Evolutionary conservation across 92 coral and sea anemone genomes (phyloP).

Genomic region (Scolanthus callimorphus): DNA sequence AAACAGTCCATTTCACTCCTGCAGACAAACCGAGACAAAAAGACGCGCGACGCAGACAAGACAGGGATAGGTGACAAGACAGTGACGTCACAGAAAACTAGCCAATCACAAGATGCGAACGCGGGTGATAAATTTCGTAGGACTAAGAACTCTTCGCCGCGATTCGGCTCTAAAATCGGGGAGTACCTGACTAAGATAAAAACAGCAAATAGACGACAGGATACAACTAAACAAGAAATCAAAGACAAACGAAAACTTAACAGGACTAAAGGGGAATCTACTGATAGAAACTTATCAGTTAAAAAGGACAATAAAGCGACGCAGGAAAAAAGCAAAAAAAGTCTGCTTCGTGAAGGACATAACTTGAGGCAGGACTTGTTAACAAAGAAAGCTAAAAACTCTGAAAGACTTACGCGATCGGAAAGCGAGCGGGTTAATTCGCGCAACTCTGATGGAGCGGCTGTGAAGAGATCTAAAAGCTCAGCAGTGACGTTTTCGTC

Average conservation of each 20-base stretch:
- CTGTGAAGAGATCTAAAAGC: conserved; percentile 34
- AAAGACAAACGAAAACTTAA: background rate
- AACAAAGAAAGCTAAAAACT: background rate
- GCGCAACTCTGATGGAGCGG: conserved; percentile 13
- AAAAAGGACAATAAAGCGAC: background rate
- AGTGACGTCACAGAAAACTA: conserved; percentile 11
- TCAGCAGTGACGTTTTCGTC: conserved; percentile 82
- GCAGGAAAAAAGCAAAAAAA: background rate
- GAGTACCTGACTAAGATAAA: conserved; percentile 43
- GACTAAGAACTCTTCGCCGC: conserved; percentile 28
- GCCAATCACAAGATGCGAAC: conserved; percentile 42
- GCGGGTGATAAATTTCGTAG: conserved; percentile 33
- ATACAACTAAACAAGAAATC: background rate
- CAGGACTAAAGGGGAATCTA: background rate
- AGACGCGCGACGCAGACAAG: background rate
- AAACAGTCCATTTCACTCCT: background rate
- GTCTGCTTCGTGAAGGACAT: background rate
- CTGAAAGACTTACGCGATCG: background rate
- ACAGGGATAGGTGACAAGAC: background rate
- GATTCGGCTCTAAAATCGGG: conserved; percentile 47
- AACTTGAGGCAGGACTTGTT: background rate
- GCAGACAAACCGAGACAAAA: conserved; percentile 17
- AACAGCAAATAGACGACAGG: conserved; percentile 5
- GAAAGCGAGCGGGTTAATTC: conserved; percentile 28
- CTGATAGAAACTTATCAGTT: conserved; percentile 1